These are phyloP conservation scores for Eupithecia subumbrata DNA, from an alignment of 2,888 invertebrate genomes.

Conservation along the genomic window DNA sequence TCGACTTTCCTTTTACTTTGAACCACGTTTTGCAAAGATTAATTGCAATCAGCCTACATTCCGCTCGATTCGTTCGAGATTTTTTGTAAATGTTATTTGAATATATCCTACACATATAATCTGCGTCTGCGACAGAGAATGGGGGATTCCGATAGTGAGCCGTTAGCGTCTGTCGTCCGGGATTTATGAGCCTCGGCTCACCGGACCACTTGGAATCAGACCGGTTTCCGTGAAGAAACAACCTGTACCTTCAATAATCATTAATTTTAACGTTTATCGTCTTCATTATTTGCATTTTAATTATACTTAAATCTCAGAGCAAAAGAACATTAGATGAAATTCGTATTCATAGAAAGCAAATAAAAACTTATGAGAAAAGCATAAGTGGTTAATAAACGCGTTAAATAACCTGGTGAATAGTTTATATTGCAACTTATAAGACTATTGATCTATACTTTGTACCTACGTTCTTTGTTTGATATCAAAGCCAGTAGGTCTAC, in stretches of 20 bases:
- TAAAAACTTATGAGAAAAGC: not conserved
- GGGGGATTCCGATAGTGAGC: conserved; percentile 19
- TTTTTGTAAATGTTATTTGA: not conserved
- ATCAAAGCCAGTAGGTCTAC: not conserved
- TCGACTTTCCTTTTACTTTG: not conserved
- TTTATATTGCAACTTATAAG: not conserved
- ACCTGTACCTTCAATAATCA: conserved; percentile 5
- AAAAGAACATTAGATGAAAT: not conserved
- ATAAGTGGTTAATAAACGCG: not conserved
- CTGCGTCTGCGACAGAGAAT: not conserved
- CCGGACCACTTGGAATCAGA: not conserved
- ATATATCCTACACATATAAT: not conserved
- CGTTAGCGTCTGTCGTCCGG: conserved; percentile 7
- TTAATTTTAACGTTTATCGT: conserved; percentile 13
- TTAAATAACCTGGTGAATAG: not conserved
- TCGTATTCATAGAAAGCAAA: not conserved
- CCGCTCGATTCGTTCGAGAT: not conserved
- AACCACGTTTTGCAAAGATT: not conserved
- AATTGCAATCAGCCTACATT: not conserved
- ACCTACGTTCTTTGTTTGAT: not conserved
- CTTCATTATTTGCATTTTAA: conserved; percentile 9
- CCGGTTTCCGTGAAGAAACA: not conserved
- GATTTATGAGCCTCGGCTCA: not conserved
- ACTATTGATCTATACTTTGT: not conserved
- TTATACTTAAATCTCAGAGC: not conserved